Evolutionary conservation across 2,888 invertebrate species (phyloP).

Genomic region (Camptogramma bilineatum): DNA sequence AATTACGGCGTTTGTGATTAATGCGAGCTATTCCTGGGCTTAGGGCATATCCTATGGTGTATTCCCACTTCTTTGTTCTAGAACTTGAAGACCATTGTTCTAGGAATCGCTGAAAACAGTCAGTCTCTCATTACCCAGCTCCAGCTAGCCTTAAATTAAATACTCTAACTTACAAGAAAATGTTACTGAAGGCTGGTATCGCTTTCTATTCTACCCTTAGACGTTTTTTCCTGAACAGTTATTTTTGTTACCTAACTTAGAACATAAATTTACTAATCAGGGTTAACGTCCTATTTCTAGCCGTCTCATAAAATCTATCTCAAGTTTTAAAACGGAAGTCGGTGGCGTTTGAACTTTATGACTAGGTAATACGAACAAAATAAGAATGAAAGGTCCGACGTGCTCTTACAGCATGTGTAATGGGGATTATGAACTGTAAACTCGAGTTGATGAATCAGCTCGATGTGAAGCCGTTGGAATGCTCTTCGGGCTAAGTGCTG

Average conservation of each 20-base stretch:
- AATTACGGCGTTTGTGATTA: constrained; percentile 81
- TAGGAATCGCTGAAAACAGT: not conserved
- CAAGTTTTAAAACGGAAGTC: constrained; percentile 56
- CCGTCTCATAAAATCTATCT: constrained; percentile 49
- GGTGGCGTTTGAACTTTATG: constrained; percentile 34
- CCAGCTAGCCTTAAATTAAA: not conserved
- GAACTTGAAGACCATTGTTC: constrained; percentile 6
- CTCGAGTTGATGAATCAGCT: constrained; percentile 55
- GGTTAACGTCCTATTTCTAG: constrained; percentile 55
- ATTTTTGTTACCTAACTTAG: constrained; percentile 33
- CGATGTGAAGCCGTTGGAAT: constrained; percentile 60
- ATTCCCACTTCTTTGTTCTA: constrained; percentile 68
- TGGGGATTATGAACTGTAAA: constrained; percentile 51
- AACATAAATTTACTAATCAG: constrained; percentile 43
- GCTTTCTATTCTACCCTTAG: not conserved
- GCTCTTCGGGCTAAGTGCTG: constrained; percentile 36
- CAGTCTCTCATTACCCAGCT: not conserved
- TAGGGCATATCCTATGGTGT: constrained; percentile 65
- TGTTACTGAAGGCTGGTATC: too few relatives aligned
- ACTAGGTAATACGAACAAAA: constrained; percentile 38
- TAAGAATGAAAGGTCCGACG: constrained; percentile 12
- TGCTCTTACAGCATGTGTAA: constrained; percentile 7
- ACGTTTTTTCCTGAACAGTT: not conserved
- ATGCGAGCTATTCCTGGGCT: constrained; percentile 77
- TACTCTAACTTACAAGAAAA: not conserved